These are phyloP conservation scores for Campylorhamphus procurvoides DNA, from an alignment of 2,113 vertebrate genomes.

Conservation along the genomic window DNA sequence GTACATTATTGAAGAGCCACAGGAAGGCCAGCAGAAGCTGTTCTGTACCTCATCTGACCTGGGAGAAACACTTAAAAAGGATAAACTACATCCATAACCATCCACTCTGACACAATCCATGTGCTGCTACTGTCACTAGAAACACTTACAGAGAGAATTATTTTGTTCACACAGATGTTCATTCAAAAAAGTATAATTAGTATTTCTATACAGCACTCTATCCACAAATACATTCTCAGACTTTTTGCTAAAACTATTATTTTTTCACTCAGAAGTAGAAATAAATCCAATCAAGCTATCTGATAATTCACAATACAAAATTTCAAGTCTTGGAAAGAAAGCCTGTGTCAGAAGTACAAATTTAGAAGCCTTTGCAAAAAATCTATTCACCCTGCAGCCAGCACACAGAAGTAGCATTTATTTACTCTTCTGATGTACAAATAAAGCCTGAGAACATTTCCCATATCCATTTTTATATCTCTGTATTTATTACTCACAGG, in stretches of 20 bases:
- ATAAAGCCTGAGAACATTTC: neutral
- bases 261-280: neutral
- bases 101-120: neutral
- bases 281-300: neutral
- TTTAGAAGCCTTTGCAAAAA: neutral
- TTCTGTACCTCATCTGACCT: neutral
- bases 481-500: neutral
- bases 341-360: neutral
- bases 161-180: neutral
- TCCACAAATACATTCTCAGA: neutral
- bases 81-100: neutral
- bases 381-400: neutral
- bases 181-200: neutral
- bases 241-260: neutral
- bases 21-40: neutral
- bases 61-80: neutral
- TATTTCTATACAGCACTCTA: neutral
- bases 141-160: neutral
- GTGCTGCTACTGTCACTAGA: neutral
- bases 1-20: neutral
- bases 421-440: neutral
- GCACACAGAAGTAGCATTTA: neutral
- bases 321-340: neutral
- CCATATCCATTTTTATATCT: neutral
- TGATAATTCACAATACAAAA: neutral